Evolutionary conservation across 2,113 vertebrate genomes (phyloP).

Genomic region (Paramormyrops kingsleyae): DNA sequence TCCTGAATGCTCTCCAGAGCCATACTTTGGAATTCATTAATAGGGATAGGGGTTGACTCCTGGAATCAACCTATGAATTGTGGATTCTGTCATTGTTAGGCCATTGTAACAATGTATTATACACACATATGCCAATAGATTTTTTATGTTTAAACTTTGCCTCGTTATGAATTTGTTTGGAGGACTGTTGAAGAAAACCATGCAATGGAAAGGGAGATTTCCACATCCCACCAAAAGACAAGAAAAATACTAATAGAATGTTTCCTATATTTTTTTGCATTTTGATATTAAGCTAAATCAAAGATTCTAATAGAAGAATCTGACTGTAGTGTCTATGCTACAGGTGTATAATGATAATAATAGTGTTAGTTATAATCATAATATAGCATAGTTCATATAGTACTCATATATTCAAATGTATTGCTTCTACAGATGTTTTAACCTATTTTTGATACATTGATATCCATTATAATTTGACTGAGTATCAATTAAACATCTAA

Average conservation of each 20-base stretch:
- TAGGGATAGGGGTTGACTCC: constrained; percentile 43
- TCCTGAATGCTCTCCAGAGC: background rate
- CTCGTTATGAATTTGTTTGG: background rate
- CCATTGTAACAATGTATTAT: background rate
- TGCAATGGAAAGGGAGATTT: background rate
- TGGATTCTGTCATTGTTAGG: background rate
- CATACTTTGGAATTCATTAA: constrained; percentile 26
- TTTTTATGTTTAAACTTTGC: background rate
- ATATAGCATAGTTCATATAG: background rate
- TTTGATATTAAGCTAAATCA: background rate
- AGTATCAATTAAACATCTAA: background rate
- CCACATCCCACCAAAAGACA: background rate
- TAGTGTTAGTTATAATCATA: background rate
- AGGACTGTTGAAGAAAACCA: background rate
- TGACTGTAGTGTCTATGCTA: background rate
- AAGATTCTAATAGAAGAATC: background rate
- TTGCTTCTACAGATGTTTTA: background rate
- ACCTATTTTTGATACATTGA: background rate
- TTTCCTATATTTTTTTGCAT: background rate
- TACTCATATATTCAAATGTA: background rate
- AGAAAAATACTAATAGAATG: background rate
- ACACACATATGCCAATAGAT: background rate
- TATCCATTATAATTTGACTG: background rate
- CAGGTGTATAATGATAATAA: background rate
- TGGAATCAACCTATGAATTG: constrained; percentile 61